Conservation (phyloP, 2,797 vertebrate genomes). For the Diplodus sargus region DNA sequence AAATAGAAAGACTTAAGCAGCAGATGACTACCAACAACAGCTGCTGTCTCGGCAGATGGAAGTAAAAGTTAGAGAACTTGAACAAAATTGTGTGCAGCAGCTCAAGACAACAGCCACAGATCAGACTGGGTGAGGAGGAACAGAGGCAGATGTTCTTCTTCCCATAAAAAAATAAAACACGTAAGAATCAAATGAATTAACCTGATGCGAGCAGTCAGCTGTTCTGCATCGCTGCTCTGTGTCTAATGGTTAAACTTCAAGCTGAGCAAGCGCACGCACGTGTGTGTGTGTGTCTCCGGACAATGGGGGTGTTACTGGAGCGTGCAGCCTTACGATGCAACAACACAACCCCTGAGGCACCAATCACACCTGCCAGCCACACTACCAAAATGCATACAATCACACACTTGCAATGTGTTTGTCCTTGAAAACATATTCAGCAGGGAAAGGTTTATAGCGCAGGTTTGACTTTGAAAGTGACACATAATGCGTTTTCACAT, state of each 20-base stretch:
- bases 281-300: constrained; percentile 36
- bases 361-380: constrained; percentile 65
- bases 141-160: constrained; percentile 33
- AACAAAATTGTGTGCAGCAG: neutral
- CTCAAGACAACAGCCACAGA: neutral
- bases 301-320: constrained; percentile 64
- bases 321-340: constrained; percentile 52
- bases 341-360: constrained; percentile 55
- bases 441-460: neutral
- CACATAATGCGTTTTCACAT: too few relatives aligned
- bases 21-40: constrained; percentile 4
- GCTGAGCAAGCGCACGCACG: constrained; percentile 44
- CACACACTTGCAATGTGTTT: neutral
- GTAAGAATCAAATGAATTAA: constrained; percentile 35
- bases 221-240: constrained; percentile 60
- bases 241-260: constrained; percentile 62
- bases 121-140: constrained; percentile 1
- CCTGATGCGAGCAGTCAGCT: constrained; percentile 54
- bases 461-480: constrained; percentile 1
- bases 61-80: neutral
- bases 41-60: neutral
- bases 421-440: neutral
- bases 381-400: constrained; percentile 6
- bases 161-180: neutral
- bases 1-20: neutral